These are phyloP conservation scores for Pantherophis vulpinus DNA, from an alignment of 2,797 vertebrate species.

Conservation along the genomic window DNA sequence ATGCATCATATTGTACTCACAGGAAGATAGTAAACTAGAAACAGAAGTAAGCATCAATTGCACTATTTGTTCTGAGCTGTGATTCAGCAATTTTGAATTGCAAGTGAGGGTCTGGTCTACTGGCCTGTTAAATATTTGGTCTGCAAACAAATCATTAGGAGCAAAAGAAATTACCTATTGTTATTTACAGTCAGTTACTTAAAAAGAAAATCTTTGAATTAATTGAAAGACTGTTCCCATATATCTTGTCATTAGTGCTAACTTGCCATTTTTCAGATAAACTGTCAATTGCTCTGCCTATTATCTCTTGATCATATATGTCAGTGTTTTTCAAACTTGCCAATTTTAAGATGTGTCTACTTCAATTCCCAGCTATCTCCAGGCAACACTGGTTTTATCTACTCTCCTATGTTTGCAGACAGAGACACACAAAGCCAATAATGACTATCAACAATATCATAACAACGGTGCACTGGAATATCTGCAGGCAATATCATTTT, in stretches of 20 bases:
- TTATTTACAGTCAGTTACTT: neutral
- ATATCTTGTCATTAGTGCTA: neutral
- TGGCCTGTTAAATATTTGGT: neutral
- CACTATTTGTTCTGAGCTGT: neutral
- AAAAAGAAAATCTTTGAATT: neutral
- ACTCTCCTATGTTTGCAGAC: neutral
- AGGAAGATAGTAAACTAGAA: neutral
- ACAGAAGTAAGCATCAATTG: neutral
- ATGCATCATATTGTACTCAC: neutral
- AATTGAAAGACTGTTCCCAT: neutral
- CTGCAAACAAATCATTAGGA: neutral
- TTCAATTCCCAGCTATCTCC: neutral
- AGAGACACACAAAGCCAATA: neutral
- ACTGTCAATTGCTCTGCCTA: neutral
- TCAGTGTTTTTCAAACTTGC: neutral
- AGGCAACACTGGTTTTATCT: neutral
- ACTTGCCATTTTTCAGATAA: neutral
- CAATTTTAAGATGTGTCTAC: neutral
- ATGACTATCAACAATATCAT: neutral
- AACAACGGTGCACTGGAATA: neutral
- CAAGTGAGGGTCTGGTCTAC: neutral
- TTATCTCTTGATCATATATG: neutral
- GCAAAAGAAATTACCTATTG: neutral
- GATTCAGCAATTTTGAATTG: neutral
- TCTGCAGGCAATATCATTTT: neutral